Conservation (phyloP, 2,797 vertebrate species). For the Cynopterus sphinx region DNA sequence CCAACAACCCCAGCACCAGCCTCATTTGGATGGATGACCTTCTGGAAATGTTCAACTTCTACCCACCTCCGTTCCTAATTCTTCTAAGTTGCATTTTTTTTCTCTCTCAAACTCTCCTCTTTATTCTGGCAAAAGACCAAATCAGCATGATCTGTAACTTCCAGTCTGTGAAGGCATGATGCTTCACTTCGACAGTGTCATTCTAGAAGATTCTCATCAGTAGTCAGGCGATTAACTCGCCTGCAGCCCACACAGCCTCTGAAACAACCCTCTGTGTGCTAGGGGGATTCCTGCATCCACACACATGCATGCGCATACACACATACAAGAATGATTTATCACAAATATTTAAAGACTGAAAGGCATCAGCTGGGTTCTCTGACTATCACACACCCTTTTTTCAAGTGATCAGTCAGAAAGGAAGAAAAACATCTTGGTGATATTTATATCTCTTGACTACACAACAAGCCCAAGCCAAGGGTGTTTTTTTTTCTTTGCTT, state of each 20-base stretch:
- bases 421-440: constrained; percentile 53
- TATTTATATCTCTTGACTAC: constrained; percentile 63
- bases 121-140: not conserved
- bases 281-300: not conserved
- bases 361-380: constrained; percentile 20
- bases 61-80: constrained; percentile 51
- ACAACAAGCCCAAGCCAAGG: constrained; percentile 20
- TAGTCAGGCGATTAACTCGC: not conserved
- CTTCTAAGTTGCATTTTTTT: not conserved
- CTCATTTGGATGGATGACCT: constrained; percentile 46
- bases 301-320: not conserved
- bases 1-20: not conserved
- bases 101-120: not conserved
- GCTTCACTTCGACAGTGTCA: not conserved
- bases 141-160: not conserved
- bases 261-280: constrained; percentile 1
- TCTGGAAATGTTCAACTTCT: constrained; percentile 45
- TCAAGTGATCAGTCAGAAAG: constrained; percentile 54
- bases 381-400: not conserved
- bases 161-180: not conserved
- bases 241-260: not conserved
- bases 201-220: not conserved
- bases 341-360: constrained; percentile 65
- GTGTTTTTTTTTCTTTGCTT: too few species aligned
- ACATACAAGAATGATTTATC: not conserved